Evolutionary conservation across 2,113 vertebrate genomes (phyloP), one percentile per base, ranked within the genome.

Genomic region (Ellobius talpinus): DNA sequence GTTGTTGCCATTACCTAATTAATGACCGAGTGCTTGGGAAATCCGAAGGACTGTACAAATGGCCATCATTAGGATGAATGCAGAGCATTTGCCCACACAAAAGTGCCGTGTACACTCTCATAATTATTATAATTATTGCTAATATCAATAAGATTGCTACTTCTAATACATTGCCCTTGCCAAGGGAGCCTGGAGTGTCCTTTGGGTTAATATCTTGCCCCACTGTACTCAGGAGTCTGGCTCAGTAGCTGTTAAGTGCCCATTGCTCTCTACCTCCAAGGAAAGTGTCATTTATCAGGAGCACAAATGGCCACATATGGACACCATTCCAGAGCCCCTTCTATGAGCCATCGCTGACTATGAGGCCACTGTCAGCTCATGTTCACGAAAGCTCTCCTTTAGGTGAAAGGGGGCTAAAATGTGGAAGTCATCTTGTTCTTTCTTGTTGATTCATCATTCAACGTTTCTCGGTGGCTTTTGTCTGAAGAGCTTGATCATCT

Each of bases 401-500:
- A 87, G 74, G 81, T 85, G 81, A 78, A 96, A 88, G 85, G 97
- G 65, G 95, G 93, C 91, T 96, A 47, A 82, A 96, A 94, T 45
- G 31, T 21, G 29, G 85, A 89, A 55, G 63, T 91, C 78, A 55
- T 50, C 65, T 42, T 24, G 26, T 88, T 90, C 65, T 74, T 86
- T 82, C 26, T 94, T 97, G 91, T n/a, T 3, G 63, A 96, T 98
- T 96, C 95, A 97, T 98, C 58, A 58, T 58, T 23, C 58, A 21
- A 58, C 1, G 58, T 21, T 58, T 58, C 58, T 58, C 0, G 74
- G 96, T 87, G 26, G 96, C 94, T 89, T 98, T 98, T 97, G 97
- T 98, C 96, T 98, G 89, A 95, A 91, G 87, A 88, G 87, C 95
- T 96, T 97, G 98, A 97, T 98, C 98, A 97, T 98, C 92, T 97